Evolutionary conservation across 2,888 invertebrate genomes (phyloP).

Genomic region (Tanytarsus gracilentus): DNA sequence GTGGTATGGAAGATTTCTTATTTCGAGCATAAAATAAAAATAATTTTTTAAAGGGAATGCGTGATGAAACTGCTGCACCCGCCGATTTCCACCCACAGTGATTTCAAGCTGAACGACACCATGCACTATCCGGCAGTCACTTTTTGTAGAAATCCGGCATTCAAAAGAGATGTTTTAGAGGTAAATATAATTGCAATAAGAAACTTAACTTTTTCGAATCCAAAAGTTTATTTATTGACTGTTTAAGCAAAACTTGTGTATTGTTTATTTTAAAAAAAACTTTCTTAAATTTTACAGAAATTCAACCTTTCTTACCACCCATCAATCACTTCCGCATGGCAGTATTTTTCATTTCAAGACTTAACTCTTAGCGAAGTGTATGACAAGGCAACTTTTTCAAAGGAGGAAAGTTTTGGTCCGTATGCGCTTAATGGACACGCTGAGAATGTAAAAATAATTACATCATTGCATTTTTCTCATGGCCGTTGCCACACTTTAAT

Average conservation of each 20-base stretch:
- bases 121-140: constrained; percentile 60
- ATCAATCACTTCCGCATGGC: constrained; percentile 48
- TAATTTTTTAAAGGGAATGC: constrained; percentile 45
- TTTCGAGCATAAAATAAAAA: background rate
- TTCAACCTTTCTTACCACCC: constrained; percentile 47
- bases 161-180: constrained; percentile 48
- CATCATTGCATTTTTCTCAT: constrained; percentile 28
- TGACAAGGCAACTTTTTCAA: constrained; percentile 50
- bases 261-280: constrained; percentile 1
- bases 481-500: constrained; percentile 51
- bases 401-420: constrained; percentile 48
- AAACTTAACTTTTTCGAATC: background rate
- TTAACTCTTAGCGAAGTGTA: constrained; percentile 50
- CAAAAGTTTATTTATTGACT: too few relatives aligned
- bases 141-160: constrained; percentile 57
- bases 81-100: constrained; percentile 59
- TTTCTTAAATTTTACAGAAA: constrained; percentile 38
- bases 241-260: constrained; percentile 1
- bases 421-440: constrained; percentile 47
- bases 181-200: constrained; percentile 41
- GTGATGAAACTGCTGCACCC: constrained; percentile 51
- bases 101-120: constrained; percentile 56
- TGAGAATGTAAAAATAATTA: background rate
- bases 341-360: constrained; percentile 49
- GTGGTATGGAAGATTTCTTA: constrained; percentile 9